Base-by-base conservation (phyloP, 2,113 vertebrate species). In the Chrysochloris asiatica region DNA sequence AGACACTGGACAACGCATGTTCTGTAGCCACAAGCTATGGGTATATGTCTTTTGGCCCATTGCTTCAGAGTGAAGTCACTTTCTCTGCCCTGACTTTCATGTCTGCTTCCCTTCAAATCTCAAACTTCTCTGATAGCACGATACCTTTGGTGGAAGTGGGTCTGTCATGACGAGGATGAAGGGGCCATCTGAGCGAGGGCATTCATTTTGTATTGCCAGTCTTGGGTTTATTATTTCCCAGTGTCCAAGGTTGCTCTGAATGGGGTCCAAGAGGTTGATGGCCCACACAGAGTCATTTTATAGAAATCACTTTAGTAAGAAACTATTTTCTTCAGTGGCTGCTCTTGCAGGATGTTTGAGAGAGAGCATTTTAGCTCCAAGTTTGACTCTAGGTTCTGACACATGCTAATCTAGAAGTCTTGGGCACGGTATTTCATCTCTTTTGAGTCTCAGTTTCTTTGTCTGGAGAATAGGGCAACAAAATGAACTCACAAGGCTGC, bases 1-100 rank as follows among this genome's bases (percentile, higher is more conserved):
- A 38, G 14, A 21, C 0, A 0, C 59, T 8, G 5, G 24, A 16
- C 28, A 21, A 8, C 13, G 45, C 14, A 8, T 1, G 2, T 21
- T 38, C 41, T 54, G 38, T 63, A 4, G n/a, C 21, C 33, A 3
- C 22, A 3, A 14, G 41, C 9, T n/a, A 43, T 26, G 6, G 36
- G 19, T 12, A 8, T 0, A 8, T 54, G 63, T 47, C 30, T 77
- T 50, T 86, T 12, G 38, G 69, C 33, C n/a, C 38, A n/a, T 6
- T 21, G 65, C 61, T 30, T 65, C 19, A 65, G 17, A n/a, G 4
- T 61, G 38, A 67, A 45, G 54, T 22, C 47, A 12, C 21, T 22
- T 33, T 89, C 22, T 81, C 54, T 67, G 2, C 16, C 50, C 36
- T 11, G 28, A 22, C 26, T 84, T 48, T 86, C 13, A 3, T 16